Conservation (phyloP, 2,113 vertebrate genomes). For the Brachyhypopomus occidentalis region DNA sequence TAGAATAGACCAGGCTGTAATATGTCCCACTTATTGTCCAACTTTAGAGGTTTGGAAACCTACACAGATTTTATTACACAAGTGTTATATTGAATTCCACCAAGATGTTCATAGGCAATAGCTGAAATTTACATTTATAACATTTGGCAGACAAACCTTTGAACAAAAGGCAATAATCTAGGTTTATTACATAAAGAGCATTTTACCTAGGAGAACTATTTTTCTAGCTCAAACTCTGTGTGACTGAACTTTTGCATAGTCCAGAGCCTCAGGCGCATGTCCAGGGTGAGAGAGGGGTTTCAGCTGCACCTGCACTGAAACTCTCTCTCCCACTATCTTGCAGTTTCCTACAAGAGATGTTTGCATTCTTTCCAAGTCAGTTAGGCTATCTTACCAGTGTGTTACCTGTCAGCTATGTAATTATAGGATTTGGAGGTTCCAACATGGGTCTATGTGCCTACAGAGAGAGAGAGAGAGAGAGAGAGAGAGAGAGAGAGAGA, state of each 20-base stretch:
- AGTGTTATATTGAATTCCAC: no score
- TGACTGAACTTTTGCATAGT: not conserved
- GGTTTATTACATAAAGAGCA: not conserved
- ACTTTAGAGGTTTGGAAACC: no score
- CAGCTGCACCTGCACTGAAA: conserved; percentile 24
- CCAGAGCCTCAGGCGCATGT: not conserved
- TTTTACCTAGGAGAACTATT: not conserved
- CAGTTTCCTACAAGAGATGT: conserved; percentile 71
- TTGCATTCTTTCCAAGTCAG: conserved; percentile 78
- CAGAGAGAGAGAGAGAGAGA: conserved; percentile 16
- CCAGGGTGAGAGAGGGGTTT: conserved; percentile 15
- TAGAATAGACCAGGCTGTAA: no score
- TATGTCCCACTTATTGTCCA: no score
- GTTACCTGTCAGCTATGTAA: conserved; percentile 76
- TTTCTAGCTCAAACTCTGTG: not conserved
- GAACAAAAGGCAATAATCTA: not conserved
- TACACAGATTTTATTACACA: no score
- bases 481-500: conserved; percentile 23
- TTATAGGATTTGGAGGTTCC: conserved; percentile 77
- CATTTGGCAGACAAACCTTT: no score
- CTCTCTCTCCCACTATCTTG: conserved; percentile 35
- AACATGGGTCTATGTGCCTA: conserved; percentile 63
- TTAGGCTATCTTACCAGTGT: conserved; percentile 68
- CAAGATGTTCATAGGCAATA: no score
- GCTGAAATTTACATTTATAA: no score